A percentile compares a stretch with the other conserved stretches of the same genome.
Conservation (phyloP, 1,140 invertebrate species). For the Eumeta japonica region DNA sequence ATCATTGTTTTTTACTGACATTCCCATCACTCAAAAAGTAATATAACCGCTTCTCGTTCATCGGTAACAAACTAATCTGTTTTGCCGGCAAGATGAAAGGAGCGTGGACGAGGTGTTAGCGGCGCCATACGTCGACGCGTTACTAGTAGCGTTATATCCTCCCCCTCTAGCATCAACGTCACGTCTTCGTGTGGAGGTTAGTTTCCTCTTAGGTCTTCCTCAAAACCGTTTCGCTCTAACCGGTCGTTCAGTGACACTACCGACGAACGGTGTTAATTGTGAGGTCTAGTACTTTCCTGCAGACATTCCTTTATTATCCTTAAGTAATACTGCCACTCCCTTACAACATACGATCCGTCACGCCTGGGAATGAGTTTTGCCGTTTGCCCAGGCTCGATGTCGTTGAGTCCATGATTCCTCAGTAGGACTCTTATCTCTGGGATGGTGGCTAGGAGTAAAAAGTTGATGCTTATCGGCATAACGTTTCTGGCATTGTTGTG, state of each 20-base stretch:
- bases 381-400: constrained; percentile 15
- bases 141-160: not conserved
- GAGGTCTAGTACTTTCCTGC: not conserved
- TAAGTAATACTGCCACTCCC: constrained; percentile 5
- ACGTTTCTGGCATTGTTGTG: constrained; percentile 9
- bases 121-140: too few species aligned
- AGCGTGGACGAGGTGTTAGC: too few species aligned
- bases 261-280: not conserved
- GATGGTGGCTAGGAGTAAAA: constrained; percentile 10
- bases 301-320: not conserved
- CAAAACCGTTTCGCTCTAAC: not conserved
- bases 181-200: not conserved
- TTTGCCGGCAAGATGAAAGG: too few species aligned
- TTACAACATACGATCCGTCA: constrained; percentile 37
- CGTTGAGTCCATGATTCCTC: constrained; percentile 22
- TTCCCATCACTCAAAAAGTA: too few species aligned
- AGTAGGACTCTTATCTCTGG: constrained; percentile 23
- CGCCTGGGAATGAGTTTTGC: constrained; percentile 30
- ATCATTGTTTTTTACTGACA: too few species aligned
- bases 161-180: not conserved
- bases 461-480: constrained; percentile 14
- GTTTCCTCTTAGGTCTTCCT: not conserved
- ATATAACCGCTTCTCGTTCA: too few species aligned
- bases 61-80: too few species aligned
- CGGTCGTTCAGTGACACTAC: not conserved